Evolutionary conservation across 92 coral and sea anemone species (phyloP), one percentile per base, ranked within the genome.

Genomic region (Palythoa heliodiscus): DNA sequence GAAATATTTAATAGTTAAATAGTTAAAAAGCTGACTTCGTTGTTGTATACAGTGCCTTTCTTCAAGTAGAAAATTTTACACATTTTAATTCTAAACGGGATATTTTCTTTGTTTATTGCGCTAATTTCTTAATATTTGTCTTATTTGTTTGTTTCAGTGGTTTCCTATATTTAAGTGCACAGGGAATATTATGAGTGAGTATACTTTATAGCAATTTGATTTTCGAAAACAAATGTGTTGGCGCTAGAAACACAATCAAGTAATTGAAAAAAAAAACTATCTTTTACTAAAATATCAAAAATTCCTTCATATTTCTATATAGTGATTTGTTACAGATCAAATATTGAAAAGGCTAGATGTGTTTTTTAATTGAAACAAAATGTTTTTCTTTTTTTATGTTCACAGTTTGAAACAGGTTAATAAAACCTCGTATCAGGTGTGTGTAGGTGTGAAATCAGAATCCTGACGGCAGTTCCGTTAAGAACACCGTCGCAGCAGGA

Each of bases 321-420:
- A 55, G 19, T 55, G 19, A 12, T 12, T 55, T 55, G 15, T 16
- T 55, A 64, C 70, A 64, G 11, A 3, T 50, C 38, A 74, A 25
- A 74, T 13, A 22, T 22, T 52, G 39, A 74, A 47, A 35, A 20
- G 38, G 20, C 47, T 60, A 74, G n/a, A 29, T 52, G 1, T 50
- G 38, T 53, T 37, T 20, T 52, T 14, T 74, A 74, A 74, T 74
- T 74, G 19, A 74, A 74, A 52, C 78, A 50, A 74, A 74, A 48
- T 74, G 78, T n/a, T 52, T 50, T 52, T 19, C 54, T 60, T 8
- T 72, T 43, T 50, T 40, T 43, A 40, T 52, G 5, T 73, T 40
- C 25, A 73, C 54, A 39, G 53, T 40, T 37, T 71, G 52, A 14
- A 40, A 3, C 52, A 55, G 11, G 19, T 55, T 55, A 10, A 11